phyloP scores from a whole-genome alignment of 2,113 vertebrate species.

The Actinemys pallida region DNA sequence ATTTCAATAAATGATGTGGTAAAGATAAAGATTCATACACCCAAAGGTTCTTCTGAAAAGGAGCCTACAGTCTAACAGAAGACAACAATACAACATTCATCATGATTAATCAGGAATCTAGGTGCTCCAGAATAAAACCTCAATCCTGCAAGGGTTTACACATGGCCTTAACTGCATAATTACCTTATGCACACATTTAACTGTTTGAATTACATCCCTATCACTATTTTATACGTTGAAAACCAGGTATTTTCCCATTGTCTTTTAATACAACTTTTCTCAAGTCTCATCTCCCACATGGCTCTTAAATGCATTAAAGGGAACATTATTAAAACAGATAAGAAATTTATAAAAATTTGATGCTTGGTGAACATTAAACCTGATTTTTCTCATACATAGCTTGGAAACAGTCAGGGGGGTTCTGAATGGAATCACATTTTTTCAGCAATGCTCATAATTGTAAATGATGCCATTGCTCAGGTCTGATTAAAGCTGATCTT shows the following conservation, averaged over 20 bases:
- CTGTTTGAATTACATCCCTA: background rate
- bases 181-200: background rate
- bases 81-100: background rate
- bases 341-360: background rate
- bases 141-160: background rate
- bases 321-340: background rate
- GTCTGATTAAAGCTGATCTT: background rate
- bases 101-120: background rate
- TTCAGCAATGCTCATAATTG: background rate
- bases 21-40: background rate
- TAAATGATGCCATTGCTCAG: background rate
- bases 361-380: background rate
- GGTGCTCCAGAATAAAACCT: background rate
- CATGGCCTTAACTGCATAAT: background rate
- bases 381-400: background rate
- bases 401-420: background rate
- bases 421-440: background rate
- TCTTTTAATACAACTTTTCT: background rate
- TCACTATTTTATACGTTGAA: background rate
- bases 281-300: background rate
- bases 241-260: background rate
- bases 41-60: background rate
- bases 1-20: background rate
- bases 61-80: background rate
- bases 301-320: background rate